Evolutionary conservation across 2,797 vertebrate genomes (phyloP), one percentile per base, ranked within the genome.

Genomic region (Sebastes paucispinis): DNA sequence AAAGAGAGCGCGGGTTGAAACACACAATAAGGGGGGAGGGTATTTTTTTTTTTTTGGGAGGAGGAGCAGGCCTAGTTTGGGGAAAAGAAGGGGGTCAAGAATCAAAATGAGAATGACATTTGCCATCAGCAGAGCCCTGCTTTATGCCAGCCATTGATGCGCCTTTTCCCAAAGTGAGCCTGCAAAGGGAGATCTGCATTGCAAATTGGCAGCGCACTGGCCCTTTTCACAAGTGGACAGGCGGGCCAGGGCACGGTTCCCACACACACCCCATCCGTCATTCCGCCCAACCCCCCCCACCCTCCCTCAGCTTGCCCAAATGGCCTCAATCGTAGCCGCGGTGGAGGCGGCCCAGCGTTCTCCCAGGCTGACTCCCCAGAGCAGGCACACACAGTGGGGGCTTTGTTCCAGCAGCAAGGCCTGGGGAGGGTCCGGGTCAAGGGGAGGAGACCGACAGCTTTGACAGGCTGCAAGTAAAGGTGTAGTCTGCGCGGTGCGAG

Each of bases 21-120:
- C 25, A 25, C 25, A 25, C 25, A 25, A 25, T 25, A 25, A 25
- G 25, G 25, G 25, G 25, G 25, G 25, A 25, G 25, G 25, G 25
- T 25, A 3, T 64, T 57, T 57, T 50, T 54, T 65, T 63, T 63
- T 57, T 57, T 50, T 54, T 34, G n/a, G 60, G 20, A 13, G 34
- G 11, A 11, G 20, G 60, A 6, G 5, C 29, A 59, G 78, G 50
- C 67, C 1, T 24, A 54, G 68, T 81, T 84, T 69, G 34, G 50
- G n/a, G n/a, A 52, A 47, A 50, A 69, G 75, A 34, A 68, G 14
- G 84, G 80, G 93, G 93, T 94, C 92, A 95, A 91, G 91, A 94
- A 94, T 94, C 93, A 94, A 93, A 94, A 94, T 93, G 91, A 79
- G 91, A 93, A 91, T 94, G 94, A 94, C 94, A 94, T 94, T 95